phyloP scores from a whole-genome alignment of 2,888 invertebrate species.

The Aspidapion aeneum region DNA sequence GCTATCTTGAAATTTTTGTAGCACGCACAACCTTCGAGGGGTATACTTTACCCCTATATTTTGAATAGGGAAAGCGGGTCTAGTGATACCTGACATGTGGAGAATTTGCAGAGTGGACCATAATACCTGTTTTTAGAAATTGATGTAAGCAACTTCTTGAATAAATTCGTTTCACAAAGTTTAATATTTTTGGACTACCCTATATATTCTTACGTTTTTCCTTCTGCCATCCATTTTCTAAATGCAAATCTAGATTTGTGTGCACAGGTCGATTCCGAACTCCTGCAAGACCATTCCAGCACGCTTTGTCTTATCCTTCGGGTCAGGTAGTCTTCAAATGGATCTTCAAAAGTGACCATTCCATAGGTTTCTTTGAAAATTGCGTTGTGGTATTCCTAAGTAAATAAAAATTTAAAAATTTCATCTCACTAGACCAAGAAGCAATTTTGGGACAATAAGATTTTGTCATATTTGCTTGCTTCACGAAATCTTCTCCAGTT shows the following conservation, averaged over 20 bases:
- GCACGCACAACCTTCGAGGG: too few relatives aligned
- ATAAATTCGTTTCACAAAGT: too few relatives aligned
- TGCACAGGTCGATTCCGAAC: constrained; percentile 51
- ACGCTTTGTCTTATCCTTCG: constrained; percentile 54
- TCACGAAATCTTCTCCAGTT: too few relatives aligned
- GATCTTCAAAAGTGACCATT: constrained; percentile 53
- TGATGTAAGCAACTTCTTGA: too few relatives aligned
- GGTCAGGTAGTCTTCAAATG: constrained; percentile 51
- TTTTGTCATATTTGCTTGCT: background rate
- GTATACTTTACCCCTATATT: too few relatives aligned
- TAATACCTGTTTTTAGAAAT: too few relatives aligned
- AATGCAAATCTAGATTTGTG: constrained; percentile 49
- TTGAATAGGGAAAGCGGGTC: too few relatives aligned
- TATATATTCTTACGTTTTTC: constrained; percentile 42
- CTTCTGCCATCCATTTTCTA: constrained; percentile 50
- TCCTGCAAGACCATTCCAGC: constrained; percentile 56
- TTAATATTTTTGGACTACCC: too few relatives aligned
- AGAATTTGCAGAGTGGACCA: too few relatives aligned
- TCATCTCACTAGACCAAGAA: background rate
- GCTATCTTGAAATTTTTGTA: too few relatives aligned
- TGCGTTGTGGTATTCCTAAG: constrained; percentile 48
- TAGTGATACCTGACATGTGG: too few relatives aligned
- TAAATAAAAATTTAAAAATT: constrained; percentile 22
- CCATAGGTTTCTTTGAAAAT: constrained; percentile 50
- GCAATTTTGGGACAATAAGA: constrained; percentile 4